A percentile compares a stretch with the other conserved stretches of the same genome.
Evolutionary conservation across 2,797 vertebrate species (phyloP).

Genomic region (Artibeus lituratus): DNA sequence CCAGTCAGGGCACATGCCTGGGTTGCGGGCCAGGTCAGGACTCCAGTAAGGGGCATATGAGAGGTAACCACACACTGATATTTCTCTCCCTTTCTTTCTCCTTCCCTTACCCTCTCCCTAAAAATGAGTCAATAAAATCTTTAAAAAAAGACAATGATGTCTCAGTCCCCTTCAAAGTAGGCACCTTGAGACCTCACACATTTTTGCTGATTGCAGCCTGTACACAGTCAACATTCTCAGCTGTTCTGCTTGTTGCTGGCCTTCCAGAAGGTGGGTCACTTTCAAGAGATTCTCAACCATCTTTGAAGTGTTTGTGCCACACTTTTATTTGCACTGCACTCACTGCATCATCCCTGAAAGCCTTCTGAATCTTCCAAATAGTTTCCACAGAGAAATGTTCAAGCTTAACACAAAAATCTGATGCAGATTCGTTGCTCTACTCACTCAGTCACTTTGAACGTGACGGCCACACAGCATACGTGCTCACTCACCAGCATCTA

Average conservation of each 20-base stretch:
- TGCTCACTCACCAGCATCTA: not conserved
- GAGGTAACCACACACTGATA: too few relatives aligned
- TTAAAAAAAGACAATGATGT: not conserved
- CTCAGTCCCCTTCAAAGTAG: not conserved
- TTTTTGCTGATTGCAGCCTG: not conserved
- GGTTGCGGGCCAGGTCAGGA: too few relatives aligned
- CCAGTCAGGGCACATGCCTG: too few relatives aligned
- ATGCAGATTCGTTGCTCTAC: not conserved
- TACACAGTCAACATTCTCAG: not conserved
- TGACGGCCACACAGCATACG: not conserved
- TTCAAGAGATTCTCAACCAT: not conserved
- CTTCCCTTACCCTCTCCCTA: too few relatives aligned
- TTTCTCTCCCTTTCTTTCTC: too few relatives aligned
- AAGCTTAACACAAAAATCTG: not conserved
- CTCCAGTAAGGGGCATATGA: too few relatives aligned
- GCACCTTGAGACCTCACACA: not conserved
- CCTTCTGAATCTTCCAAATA: not conserved
- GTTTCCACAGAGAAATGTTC: not conserved
- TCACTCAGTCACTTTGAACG: not conserved
- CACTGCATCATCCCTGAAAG: not conserved
- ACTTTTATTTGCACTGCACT: not conserved
- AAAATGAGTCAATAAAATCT: too few relatives aligned
- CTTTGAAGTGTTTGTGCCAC: not conserved
- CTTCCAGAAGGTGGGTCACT: not conserved
- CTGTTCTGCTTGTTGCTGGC: not conserved